Evolutionary conservation across 2,113 vertebrate species (phyloP).

Genomic region (Pedionomus torquatus): DNA sequence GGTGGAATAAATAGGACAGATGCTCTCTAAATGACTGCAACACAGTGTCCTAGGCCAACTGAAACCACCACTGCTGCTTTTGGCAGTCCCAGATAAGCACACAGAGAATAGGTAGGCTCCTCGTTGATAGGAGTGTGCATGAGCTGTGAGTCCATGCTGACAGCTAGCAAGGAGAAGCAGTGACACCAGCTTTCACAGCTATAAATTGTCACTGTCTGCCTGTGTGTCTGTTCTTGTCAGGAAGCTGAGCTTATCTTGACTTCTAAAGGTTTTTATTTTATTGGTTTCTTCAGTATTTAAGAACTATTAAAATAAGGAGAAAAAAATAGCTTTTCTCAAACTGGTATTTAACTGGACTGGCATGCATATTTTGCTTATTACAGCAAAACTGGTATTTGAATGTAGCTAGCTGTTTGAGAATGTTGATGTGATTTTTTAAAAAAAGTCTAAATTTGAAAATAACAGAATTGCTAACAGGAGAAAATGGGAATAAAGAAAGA

Average conservation of each 20-base stretch:
- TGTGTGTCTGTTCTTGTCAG: background rate
- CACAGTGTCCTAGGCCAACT: background rate
- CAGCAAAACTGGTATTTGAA: background rate
- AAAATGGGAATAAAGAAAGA: background rate
- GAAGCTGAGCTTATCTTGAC: background rate
- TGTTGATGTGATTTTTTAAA: background rate
- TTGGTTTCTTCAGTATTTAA: background rate
- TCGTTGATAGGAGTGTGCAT: accelerated
- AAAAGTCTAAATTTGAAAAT: background rate
- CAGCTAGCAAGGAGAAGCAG: background rate
- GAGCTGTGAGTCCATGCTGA: background rate
- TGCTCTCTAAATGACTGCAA: background rate
- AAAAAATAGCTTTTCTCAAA: background rate
- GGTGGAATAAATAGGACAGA: background rate
- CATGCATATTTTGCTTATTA: background rate
- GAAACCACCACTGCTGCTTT: background rate
- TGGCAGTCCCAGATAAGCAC: background rate
- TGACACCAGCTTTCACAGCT: background rate
- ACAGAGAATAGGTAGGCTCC: background rate
- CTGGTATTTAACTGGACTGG: background rate
- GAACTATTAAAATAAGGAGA: background rate
- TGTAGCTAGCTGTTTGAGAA: background rate
- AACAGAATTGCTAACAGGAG: background rate
- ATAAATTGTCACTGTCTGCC: background rate
- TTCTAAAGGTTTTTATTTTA: background rate